A percentile compares a stretch with the other conserved stretches of the same genome.
phyloP scores from a whole-genome alignment of 2,113 vertebrate species.

The Sphyrna mokarran region DNA sequence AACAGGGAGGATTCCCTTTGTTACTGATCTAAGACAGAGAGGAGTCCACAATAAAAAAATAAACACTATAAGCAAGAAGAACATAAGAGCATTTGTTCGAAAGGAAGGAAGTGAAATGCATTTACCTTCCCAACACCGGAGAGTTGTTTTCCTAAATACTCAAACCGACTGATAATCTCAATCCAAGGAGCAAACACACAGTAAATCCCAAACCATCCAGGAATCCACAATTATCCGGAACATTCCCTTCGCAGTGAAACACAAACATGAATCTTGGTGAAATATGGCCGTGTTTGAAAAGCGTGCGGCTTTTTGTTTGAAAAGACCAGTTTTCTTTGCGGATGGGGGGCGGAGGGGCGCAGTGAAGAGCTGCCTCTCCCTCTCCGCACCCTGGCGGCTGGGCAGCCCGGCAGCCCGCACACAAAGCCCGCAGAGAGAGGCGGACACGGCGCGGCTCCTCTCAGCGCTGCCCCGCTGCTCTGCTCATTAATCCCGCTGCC shows the following conservation, averaged over 20 bases:
- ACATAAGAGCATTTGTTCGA: slow-evolving; percentile 1
- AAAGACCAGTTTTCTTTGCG: background rate
- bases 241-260: slow-evolving; percentile 19
- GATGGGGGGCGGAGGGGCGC: background rate
- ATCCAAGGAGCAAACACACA: slow-evolving; percentile 1
- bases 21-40: slow-evolving; percentile 30
- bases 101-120: background rate
- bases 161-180: background rate
- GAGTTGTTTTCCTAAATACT: slow-evolving; percentile 21
- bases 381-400: background rate
- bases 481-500: background rate
- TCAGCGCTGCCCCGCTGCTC: slow-evolving; percentile 13
- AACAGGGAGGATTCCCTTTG: slow-evolving; percentile 35
- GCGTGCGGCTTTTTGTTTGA: background rate
- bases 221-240: slow-evolving; percentile 26
- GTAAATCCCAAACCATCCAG: slow-evolving; percentile 18
- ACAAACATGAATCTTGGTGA: background rate
- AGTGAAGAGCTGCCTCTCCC: background rate
- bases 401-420: background rate
- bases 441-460: background rate
- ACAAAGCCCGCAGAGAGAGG: background rate
- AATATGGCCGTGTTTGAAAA: slow-evolving; percentile 26
- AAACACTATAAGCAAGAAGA: background rate
- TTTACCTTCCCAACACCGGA: background rate
- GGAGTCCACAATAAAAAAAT: background rate